Evolutionary conservation across 92 coral and sea anemone species (phyloP).

Genomic region (Isaurus tuberculatus): DNA sequence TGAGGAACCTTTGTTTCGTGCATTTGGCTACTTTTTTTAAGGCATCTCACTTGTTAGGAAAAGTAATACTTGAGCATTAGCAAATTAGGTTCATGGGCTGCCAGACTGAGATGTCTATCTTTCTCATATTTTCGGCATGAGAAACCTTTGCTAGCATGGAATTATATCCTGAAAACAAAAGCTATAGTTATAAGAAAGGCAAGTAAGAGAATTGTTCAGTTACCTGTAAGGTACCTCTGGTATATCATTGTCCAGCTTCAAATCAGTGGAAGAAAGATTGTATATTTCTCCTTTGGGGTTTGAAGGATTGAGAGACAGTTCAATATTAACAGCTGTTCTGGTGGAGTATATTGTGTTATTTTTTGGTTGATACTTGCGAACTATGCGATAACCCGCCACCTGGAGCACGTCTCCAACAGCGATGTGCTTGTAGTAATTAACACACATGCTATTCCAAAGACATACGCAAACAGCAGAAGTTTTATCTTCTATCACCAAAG

Average conservation of each 20-base stretch:
- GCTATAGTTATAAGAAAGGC: neutral
- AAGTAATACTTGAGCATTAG: no score
- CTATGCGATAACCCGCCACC: constrained; percentile 57
- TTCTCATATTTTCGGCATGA: no score
- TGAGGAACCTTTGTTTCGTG: no score
- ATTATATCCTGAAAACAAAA: no score
- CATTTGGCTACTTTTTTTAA: no score
- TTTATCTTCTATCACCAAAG: constrained; percentile 57
- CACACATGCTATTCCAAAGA: constrained; percentile 63
- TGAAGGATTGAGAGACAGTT: constrained; percentile 66
- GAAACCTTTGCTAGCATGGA: no score
- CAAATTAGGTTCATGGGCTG: no score
- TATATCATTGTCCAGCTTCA: constrained; percentile 48
- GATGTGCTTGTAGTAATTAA: constrained; percentile 52
- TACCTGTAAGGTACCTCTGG: constrained; percentile 73
- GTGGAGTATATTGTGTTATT: constrained; percentile 65
- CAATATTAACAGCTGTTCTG: constrained; percentile 46
- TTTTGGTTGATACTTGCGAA: constrained; percentile 45
- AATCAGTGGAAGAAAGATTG: constrained; percentile 44
- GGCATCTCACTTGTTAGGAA: no score
- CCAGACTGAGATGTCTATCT: no score
- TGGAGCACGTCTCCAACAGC: constrained; percentile 64
- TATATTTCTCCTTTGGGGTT: constrained; percentile 57
- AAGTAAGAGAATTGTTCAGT: neutral
- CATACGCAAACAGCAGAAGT: constrained; percentile 57